Evolutionary conservation across 2,113 vertebrate genomes (phyloP).

Genomic region (Shinisaurus crocodilurus): DNA sequence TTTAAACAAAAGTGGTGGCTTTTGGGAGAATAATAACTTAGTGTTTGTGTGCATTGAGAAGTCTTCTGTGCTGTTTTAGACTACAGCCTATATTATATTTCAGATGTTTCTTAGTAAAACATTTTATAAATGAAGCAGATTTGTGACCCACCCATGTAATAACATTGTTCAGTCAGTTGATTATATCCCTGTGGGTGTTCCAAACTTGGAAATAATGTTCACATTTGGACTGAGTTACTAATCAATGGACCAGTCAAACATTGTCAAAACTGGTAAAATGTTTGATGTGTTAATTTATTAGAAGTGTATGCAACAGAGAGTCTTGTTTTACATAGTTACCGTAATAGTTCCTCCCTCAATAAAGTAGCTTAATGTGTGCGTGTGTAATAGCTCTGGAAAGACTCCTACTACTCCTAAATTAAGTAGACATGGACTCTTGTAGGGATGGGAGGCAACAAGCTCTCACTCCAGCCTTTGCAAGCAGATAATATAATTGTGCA

Average conservation of each 20-base stretch:
- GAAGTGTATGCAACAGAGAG: neutral
- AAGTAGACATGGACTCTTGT: neutral
- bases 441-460: neutral
- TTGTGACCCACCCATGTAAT: neutral
- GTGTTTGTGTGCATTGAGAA: neutral
- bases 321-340: neutral
- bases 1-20: constrained; percentile 16
- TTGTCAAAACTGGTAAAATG: neutral
- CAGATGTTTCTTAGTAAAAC: too few species aligned
- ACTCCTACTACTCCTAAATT: neutral
- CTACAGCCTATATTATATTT: too few species aligned
- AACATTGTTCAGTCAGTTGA: neutral
- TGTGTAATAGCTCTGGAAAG: neutral
- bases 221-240: neutral
- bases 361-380: neutral
- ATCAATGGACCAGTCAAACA: neutral
- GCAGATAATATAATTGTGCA: neutral
- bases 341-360: neutral
- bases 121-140: too few species aligned
- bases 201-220: neutral
- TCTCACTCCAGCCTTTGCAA: neutral
- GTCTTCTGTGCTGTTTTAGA: too few species aligned
- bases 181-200: neutral
- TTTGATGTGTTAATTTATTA: neutral
- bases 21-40: neutral